Conservation (phyloP, 2,113 vertebrate species). For the Cathartes aura region DNA sequence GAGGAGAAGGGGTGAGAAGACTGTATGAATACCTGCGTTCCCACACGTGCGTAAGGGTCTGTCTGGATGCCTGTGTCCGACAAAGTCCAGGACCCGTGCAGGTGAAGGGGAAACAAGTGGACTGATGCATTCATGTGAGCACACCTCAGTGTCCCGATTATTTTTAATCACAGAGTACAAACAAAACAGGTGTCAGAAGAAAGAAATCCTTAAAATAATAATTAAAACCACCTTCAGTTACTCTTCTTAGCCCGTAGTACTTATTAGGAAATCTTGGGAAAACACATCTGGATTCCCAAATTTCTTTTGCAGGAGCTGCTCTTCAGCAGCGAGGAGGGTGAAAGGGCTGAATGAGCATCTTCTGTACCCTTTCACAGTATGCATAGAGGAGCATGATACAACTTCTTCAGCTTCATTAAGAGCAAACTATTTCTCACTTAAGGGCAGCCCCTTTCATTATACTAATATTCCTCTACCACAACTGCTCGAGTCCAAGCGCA, state of each 20-base stretch:
- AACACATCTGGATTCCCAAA: neutral
- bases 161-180: neutral
- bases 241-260: neutral
- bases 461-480: neutral
- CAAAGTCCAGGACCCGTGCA: rapidly evolving
- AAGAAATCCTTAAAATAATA: neutral
- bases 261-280: neutral
- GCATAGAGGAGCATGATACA: rapidly evolving
- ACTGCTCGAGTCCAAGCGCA: neutral
- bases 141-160: rapidly evolving
- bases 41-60: rapidly evolving
- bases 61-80: neutral
- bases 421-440: neutral
- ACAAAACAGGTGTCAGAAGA: neutral
- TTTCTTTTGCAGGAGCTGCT: neutral
- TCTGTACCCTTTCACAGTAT: neutral
- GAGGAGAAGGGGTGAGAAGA: neutral
- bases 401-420: neutral
- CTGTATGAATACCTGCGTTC: rapidly evolving
- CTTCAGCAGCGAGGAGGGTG: neutral
- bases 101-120: neutral
- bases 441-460: neutral
- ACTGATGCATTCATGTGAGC: rapidly evolving
- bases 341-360: neutral
- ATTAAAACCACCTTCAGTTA: neutral